A percentile compares a stretch with the other conserved stretches of the same genome.
phyloP scores from a whole-genome alignment of 1,140 invertebrate genomes.

The Thaumetopoea pityocampa region DNA sequence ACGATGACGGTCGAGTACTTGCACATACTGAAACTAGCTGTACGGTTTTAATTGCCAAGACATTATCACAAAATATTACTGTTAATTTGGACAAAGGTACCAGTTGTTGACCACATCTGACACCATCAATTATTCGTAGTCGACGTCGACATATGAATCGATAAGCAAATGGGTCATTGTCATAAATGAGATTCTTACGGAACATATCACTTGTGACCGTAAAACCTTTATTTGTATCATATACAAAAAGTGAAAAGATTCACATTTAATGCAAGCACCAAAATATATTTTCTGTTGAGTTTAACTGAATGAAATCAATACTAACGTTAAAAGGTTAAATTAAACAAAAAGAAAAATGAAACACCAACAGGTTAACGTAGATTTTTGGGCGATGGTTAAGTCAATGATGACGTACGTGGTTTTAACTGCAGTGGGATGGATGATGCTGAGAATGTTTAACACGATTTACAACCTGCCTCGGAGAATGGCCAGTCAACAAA shows the following conservation, averaged over 20 bases:
- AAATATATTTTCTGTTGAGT: neutral
- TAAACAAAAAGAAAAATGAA: conserved; percentile 49
- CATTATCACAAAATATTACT: no score
- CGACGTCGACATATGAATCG: conserved; percentile 37
- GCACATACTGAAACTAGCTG: no score
- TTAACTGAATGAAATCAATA: neutral
- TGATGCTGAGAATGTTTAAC: conserved; percentile 70
- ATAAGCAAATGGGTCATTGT: conserved; percentile 49
- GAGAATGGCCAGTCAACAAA: conserved; percentile 53
- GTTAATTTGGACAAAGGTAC: no score
- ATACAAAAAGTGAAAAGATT: neutral
- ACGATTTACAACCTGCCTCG: conserved; percentile 67
- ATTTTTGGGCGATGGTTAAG: conserved; percentile 71
- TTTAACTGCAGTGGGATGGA: conserved; percentile 64
- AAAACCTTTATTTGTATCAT: conserved; percentile 1
- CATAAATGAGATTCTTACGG: conserved; percentile 17
- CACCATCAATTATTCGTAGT: conserved; percentile 52
- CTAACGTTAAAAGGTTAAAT: neutral
- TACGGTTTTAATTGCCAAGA: no score
- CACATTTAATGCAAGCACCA: neutral
- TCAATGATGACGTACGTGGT: conserved; percentile 62
- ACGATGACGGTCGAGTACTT: no score
- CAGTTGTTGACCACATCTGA: conserved; percentile 39
- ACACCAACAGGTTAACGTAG: conserved; percentile 70
- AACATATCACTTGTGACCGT: conserved; percentile 7